These are phyloP conservation scores for Pimpla rufipes DNA, from an alignment of 2,888 invertebrate species.

Conservation along the genomic window DNA sequence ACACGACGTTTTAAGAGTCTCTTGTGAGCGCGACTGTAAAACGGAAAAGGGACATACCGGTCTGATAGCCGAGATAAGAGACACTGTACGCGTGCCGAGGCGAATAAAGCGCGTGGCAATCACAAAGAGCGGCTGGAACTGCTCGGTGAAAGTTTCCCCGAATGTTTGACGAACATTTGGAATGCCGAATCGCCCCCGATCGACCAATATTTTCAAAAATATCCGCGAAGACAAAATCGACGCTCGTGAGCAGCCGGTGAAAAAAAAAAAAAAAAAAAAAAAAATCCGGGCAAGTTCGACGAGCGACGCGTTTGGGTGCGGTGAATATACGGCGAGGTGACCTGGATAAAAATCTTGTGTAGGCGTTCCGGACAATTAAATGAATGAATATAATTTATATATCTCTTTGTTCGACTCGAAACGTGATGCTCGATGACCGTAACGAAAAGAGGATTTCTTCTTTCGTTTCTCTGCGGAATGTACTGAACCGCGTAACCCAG, in stretches of 20 bases:
- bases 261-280: background rate
- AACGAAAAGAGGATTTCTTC: conserved; percentile 72
- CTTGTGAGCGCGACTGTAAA: conserved; percentile 37
- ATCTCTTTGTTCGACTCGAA: conserved; percentile 58
- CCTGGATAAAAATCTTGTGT: conserved; percentile 68
- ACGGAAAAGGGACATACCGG: conserved; percentile 46
- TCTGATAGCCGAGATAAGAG: conserved; percentile 45
- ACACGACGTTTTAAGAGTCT: conserved; percentile 44
- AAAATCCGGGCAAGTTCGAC: background rate
- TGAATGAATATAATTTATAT: conserved; percentile 62
- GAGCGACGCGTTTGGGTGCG: background rate
- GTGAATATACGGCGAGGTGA: conserved; percentile 47
- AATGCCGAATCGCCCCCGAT: conserved; percentile 33
- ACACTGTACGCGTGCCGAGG: conserved; percentile 5
- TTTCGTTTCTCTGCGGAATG: conserved; percentile 69
- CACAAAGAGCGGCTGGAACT: background rate
- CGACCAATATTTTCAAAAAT: background rate
- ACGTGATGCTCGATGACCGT: conserved; percentile 70
- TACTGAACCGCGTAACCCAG: conserved; percentile 73
- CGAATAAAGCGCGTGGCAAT: background rate
- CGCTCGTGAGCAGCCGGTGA: background rate
- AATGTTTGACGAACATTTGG: conserved; percentile 53
- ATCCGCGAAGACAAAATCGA: background rate
- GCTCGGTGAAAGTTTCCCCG: conserved; percentile 70
- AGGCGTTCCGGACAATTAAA: conserved; percentile 68